Percentiles rank a stretch among this genome's conserved stretches.
Conservation (phyloP, 2,888 invertebrate genomes). For the Mesorhabditis belari region DNA sequence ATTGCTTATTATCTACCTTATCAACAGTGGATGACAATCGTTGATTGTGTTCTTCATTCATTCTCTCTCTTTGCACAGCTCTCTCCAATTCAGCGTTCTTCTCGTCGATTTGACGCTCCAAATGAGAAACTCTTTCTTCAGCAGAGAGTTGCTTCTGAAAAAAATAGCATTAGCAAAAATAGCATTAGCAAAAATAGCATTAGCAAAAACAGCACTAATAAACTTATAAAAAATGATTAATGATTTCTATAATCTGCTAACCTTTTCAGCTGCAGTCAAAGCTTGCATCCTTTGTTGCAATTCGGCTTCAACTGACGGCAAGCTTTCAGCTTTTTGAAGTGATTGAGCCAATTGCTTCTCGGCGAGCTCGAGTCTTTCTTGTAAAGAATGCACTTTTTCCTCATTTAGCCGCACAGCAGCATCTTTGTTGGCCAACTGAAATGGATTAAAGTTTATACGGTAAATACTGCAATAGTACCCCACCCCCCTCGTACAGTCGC, state of each 20-base stretch:
- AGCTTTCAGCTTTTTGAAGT: constrained; percentile 66
- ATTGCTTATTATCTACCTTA: no score
- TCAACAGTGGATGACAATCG: constrained; percentile 36
- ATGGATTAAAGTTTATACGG: background rate
- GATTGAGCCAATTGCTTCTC: constrained; percentile 94
- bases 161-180: background rate
- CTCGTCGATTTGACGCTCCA: constrained; percentile 68
- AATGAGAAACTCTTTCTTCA: constrained; percentile 85
- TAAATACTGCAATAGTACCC: no score
- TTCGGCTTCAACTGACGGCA: constrained; percentile 96
- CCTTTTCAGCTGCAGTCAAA: constrained; percentile 63
- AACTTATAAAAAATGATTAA: background rate
- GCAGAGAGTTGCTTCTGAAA: constrained; percentile 72
- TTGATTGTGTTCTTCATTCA: constrained; percentile 99
- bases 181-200: background rate
- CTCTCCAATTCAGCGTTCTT: constrained; percentile 45
- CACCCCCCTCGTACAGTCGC: no score
- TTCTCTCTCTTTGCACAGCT: constrained; percentile 68
- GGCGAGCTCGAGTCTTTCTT: constrained; percentile 88
- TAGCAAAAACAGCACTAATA: background rate
- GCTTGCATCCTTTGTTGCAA: constrained; percentile 92
- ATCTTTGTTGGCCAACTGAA: constrained; percentile 84
- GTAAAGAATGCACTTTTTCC: constrained; percentile 64
- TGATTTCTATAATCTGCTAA: constrained; percentile 52
- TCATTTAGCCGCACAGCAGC: constrained; percentile 75